Evolutionary conservation across 23 tunicate genomes (phyloP), one percentile per base, ranked within the genome.

Genomic region (Trididemnum miniatum): DNA sequence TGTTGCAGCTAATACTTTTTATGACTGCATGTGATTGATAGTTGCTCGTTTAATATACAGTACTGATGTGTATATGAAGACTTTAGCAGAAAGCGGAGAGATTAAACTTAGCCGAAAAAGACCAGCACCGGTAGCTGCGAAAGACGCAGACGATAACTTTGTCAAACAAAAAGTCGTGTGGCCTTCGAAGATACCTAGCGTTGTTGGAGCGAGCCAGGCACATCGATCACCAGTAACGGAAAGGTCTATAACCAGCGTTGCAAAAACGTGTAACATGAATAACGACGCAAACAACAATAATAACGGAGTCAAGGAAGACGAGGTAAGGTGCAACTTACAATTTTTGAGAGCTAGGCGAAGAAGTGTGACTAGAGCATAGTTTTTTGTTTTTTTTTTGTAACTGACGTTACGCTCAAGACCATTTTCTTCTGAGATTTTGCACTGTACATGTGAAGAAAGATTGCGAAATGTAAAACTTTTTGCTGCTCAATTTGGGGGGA

Each of bases 291-390:
- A 83, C 69, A 62, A 62, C 67, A 62, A 62, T n/a, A 88, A 88
- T 59, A 83, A 88, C 40, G 92, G 65, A 31, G 34, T 62, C 40
- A 88, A 88, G 54, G 93, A 88, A 59, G 93, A 88, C 66, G 93
- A 88, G 93, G 93, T 88, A 77, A 9, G 85, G n/a, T n/a, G n/a
- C n/a, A n/a, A n/a, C n/a, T n/a, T n/a, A n/a, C n/a, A n/a, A n/a
- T n/a, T n/a, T n/a, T n/a, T n/a, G n/a, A n/a, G n/a, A n/a, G n/a
- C n/a, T n/a, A n/a, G n/a, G n/a, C n/a, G n/a, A n/a, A n/a, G n/a
- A n/a, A n/a, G n/a, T n/a, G n/a, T n/a, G n/a, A n/a, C n/a, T n/a
- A n/a, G n/a, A n/a, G n/a, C n/a, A n/a, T n/a, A n/a, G n/a, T n/a
- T n/a, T n/a, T n/a, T n/a, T n/a, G n/a, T n/a, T n/a, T n/a, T n/a